These are phyloP conservation scores for Acromyrmex echinatior DNA, from an alignment of 1,140 invertebrate species.

Conservation along the genomic window DNA sequence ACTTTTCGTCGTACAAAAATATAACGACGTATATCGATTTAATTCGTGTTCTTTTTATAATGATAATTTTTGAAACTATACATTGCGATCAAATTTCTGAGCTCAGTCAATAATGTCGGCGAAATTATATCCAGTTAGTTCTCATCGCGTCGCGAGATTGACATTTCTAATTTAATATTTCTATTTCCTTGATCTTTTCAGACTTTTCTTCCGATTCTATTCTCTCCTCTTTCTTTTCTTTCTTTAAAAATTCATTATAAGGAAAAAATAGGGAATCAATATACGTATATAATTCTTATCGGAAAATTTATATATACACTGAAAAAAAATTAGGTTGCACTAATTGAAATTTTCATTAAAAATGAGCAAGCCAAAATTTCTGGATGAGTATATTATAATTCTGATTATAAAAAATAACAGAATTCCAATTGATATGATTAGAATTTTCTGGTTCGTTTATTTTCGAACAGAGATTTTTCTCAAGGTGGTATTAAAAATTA, in stretches of 20 bases:
- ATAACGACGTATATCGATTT: neutral
- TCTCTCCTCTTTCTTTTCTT: neutral
- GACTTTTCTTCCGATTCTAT: neutral
- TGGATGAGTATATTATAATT: too few relatives aligned
- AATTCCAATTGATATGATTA: too few relatives aligned
- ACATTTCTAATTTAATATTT: neutral
- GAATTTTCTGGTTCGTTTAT: too few relatives aligned
- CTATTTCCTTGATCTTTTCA: neutral
- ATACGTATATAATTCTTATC: neutral
- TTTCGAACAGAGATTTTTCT: too few relatives aligned
- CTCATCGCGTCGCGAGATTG: neutral
- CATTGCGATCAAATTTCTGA: neutral
- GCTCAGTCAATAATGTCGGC: neutral
- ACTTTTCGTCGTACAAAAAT: neutral
- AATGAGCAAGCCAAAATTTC: too few relatives aligned
- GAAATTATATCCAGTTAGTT: neutral
- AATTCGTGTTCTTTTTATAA: neutral
- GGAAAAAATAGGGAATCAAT: neutral
- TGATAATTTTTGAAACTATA: neutral
- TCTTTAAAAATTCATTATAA: neutral
- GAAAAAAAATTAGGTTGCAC: too few relatives aligned
- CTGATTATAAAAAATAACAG: too few relatives aligned
- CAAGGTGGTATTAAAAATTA: too few relatives aligned
- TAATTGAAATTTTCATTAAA: too few relatives aligned
- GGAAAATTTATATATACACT: neutral